phyloP scores from a whole-genome alignment of 2,113 vertebrate genomes.

The Pelusios castaneus region DNA sequence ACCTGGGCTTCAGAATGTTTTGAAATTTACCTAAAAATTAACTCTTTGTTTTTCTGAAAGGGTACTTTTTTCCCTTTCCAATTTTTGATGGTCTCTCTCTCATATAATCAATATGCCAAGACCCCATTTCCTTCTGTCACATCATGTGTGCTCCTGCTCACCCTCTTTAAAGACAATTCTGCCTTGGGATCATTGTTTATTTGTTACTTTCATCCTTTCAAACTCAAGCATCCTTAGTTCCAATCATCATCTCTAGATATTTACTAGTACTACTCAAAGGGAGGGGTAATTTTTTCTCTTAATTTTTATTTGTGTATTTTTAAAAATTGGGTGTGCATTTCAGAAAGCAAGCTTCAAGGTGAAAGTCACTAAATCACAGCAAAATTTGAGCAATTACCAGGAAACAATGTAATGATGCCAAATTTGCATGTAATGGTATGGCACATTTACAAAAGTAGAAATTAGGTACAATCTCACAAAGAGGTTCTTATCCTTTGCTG shows the following conservation, averaged over 20 bases:
- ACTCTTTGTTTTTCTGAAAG: background rate
- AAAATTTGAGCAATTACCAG: background rate
- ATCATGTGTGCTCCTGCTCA: background rate
- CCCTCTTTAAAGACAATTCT: background rate
- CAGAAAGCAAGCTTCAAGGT: background rate
- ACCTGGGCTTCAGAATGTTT: background rate
- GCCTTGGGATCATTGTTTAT: background rate
- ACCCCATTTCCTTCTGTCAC: background rate
- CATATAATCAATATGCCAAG: background rate
- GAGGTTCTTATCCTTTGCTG: background rate
- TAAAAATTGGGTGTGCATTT: background rate
- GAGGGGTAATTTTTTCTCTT: background rate
- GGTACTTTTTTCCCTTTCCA: background rate
- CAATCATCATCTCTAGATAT: background rate
- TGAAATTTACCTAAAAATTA: background rate
- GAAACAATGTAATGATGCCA: slow-evolving; percentile 8
- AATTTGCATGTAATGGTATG: slow-evolving; percentile 34
- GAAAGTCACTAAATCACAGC: slow-evolving; percentile 5
- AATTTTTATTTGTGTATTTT: background rate
- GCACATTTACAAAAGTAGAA: background rate
- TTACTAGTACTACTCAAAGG: background rate
- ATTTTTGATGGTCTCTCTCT: background rate
- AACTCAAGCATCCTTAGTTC: background rate
- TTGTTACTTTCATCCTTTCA: background rate
- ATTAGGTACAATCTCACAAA: background rate